phyloP scores from a whole-genome alignment of 2,888 invertebrate genomes.

The Limnephilus marmoratus region DNA sequence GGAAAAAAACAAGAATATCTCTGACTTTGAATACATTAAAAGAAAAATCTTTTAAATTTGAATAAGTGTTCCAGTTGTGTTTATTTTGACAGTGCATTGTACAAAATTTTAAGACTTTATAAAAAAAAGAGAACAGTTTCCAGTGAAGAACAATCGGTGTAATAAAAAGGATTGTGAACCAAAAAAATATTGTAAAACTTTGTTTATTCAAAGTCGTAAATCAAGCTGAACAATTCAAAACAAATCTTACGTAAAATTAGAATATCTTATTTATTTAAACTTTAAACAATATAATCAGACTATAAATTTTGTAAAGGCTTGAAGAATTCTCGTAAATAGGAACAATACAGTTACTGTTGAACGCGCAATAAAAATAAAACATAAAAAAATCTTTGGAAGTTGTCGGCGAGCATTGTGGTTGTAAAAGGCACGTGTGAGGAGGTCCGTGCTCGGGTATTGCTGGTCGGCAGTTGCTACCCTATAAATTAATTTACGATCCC shows the following conservation, averaged over 20 bases:
- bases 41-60: constrained; percentile 6
- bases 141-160: constrained; percentile 12
- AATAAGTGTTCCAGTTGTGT: not conserved
- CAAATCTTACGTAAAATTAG: constrained; percentile 48
- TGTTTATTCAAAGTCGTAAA: constrained; percentile 42
- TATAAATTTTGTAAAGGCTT: constrained; percentile 20
- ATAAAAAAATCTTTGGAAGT: constrained; percentile 33
- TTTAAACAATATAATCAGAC: constrained; percentile 30
- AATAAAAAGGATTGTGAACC: constrained; percentile 28
- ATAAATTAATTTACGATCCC: constrained; percentile 54
- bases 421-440: constrained; percentile 45
- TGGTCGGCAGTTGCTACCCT: constrained; percentile 30
- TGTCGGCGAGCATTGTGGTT: constrained; percentile 34
- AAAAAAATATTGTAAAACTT: constrained; percentile 12
- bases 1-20: constrained; percentile 21
- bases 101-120: constrained; percentile 15
- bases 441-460: constrained; percentile 10
- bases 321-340: constrained; percentile 1
- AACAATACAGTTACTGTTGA: constrained; percentile 40
- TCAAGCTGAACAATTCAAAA: not conserved
- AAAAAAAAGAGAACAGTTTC: constrained; percentile 38
- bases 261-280: constrained; percentile 38
- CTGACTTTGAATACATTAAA: constrained; percentile 7
- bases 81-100: constrained; percentile 39
- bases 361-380: constrained; percentile 29